A percentile compares a stretch with the other conserved stretches of the same genome.
phyloP scores from a whole-genome alignment of 2,113 vertebrate species.

The Fregata magnificens region DNA sequence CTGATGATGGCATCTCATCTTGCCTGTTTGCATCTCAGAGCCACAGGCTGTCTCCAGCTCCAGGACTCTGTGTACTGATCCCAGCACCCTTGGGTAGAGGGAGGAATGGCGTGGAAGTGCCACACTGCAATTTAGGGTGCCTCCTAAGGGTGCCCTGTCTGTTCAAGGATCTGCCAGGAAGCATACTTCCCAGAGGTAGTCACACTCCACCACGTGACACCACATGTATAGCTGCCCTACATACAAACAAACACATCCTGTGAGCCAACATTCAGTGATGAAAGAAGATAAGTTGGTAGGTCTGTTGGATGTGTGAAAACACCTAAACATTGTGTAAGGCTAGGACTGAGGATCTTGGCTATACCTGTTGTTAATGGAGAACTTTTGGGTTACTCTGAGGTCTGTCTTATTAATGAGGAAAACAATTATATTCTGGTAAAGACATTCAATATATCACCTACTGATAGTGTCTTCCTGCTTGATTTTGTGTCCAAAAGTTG shows the following conservation, averaged over 20 bases:
- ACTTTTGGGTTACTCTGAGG: not conserved
- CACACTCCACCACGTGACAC: not conserved
- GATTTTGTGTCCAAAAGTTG: not conserved
- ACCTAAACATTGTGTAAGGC: not conserved
- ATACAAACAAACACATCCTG: not conserved
- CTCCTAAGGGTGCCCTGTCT: not conserved
- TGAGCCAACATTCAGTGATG: not conserved
- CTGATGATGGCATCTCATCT: not conserved
- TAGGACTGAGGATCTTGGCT: not conserved
- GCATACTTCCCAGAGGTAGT: not conserved
- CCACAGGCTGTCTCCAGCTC: not conserved
- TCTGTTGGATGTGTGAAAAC: not conserved
- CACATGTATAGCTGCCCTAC: not conserved
- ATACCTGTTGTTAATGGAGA: not conserved
- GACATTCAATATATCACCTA: no score
- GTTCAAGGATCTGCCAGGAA: not conserved
- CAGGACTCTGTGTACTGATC: not conserved
- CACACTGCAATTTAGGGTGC: not conserved
- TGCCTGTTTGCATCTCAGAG: not conserved
- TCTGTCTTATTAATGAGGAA: not conserved
- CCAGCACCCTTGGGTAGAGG: not conserved
- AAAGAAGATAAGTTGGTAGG: not conserved
- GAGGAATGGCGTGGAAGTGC: not conserved
- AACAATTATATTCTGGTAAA: not conserved
- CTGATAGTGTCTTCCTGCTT: not conserved